Percentiles rank a stretch among this genome's conserved stretches.
Evolutionary conservation across 2,113 vertebrate species (phyloP).

Genomic region (Periophthalmodon schlosseri): DNA sequence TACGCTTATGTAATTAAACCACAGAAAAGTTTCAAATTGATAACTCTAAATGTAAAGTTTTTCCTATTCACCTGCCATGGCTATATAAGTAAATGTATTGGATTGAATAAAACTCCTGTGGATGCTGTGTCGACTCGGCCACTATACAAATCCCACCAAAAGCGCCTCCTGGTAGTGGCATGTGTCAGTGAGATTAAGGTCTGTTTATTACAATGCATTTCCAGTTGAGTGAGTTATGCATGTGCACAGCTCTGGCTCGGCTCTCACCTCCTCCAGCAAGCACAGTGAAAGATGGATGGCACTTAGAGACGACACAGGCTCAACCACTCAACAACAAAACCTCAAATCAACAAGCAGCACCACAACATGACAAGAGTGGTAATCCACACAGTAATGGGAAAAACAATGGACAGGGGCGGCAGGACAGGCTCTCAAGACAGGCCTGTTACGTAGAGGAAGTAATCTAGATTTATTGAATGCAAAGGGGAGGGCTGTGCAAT

Average conservation of each 20-base stretch:
- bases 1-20: no score
- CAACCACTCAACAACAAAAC: conserved; percentile 2
- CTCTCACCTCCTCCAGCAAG: neutral
- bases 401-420: conserved; percentile 25
- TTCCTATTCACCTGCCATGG: no score
- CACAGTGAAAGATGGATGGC: conserved; percentile 38
- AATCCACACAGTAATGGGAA: conserved; percentile 38
- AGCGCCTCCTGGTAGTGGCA: neutral
- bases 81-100: neutral
- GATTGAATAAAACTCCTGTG: neutral
- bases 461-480: neutral
- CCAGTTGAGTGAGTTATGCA: conserved; percentile 37
- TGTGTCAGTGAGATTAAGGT: conserved; percentile 19
- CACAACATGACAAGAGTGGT: conserved; percentile 13
- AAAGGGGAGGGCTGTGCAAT: neutral
- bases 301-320: neutral
- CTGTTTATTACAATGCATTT: neutral
- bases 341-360: conserved; percentile 23
- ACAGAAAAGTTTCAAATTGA: no score
- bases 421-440: neutral
- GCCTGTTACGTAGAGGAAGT: neutral
- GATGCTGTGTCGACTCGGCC: neutral
- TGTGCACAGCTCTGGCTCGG: conserved; percentile 30
- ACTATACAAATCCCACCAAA: conserved; percentile 20
- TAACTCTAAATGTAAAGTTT: no score